A percentile compares a stretch with the other conserved stretches of the same genome.
These are phyloP conservation scores for Scortum barcoo DNA, from an alignment of 2,113 vertebrate genomes.

Conservation along the genomic window DNA sequence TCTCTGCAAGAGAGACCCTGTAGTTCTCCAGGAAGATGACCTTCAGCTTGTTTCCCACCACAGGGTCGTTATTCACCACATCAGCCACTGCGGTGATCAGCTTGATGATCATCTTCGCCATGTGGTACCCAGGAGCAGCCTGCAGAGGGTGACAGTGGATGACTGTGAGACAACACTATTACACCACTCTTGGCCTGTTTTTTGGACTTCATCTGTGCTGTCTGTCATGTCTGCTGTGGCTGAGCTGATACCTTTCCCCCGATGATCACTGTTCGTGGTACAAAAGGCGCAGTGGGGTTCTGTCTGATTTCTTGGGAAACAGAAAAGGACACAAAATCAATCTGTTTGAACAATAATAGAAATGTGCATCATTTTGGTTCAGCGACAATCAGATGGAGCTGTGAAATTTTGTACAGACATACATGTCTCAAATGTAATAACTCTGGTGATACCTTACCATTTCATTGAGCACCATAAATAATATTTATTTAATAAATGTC, in stretches of 20 bases:
- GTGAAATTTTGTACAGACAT: no score
- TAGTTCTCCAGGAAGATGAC: slow-evolving; percentile 98
- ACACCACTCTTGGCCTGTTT: neutral
- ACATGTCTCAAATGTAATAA: no score
- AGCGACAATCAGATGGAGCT: no score
- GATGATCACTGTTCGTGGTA: slow-evolving; percentile 95
- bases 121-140: slow-evolving; percentile 97
- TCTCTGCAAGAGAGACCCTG: slow-evolving; percentile 95
- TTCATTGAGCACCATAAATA: no score
- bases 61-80: slow-evolving; percentile 92
- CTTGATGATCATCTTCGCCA: slow-evolving; percentile 97
- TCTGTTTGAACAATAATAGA: neutral
- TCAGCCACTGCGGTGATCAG: slow-evolving; percentile 93
- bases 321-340: slow-evolving; percentile 19
- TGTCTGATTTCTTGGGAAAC: slow-evolving; percentile 88
- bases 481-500: no score
- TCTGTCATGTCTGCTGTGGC: neutral
- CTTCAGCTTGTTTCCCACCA: slow-evolving; percentile 92
- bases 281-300: slow-evolving; percentile 88
- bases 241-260: slow-evolving; percentile 91
- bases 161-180: neutral
- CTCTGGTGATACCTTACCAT: no score
- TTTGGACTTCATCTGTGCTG: neutral
- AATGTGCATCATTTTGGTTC: no score
- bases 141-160: slow-evolving; percentile 70